Evolutionary conservation across 1,140 invertebrate species (phyloP).

Genomic region (Apis laboriosa): DNA sequence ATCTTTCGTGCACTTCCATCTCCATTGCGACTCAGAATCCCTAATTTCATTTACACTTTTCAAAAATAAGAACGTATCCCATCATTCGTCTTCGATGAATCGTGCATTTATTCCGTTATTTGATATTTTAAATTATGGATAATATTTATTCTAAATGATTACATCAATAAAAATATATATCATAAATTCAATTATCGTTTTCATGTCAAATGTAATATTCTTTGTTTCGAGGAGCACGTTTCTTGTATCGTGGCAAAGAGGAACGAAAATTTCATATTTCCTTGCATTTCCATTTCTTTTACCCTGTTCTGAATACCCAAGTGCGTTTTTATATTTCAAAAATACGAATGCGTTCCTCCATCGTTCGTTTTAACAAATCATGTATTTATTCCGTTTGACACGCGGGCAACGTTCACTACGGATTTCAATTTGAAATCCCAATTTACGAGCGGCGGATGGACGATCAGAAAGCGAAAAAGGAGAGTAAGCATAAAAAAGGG

Average conservation of each 20-base stretch:
- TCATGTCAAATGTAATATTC: no score
- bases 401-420: neutral
- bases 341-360: neutral
- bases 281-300: no score
- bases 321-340: neutral
- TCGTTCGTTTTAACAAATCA: conserved; percentile 10
- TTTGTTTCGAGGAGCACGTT: no score
- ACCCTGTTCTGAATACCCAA: neutral
- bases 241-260: no score
- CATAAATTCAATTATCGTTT: no score
- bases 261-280: no score
- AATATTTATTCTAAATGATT: no score
- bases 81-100: neutral
- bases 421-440: conserved; percentile 31
- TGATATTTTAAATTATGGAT: no score
- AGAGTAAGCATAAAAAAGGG: neutral
- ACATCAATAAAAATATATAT: no score
- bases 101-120: no score
- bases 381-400: conserved; percentile 8
- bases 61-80: no score
- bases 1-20: neutral
- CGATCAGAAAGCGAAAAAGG: neutral
- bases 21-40: neutral
- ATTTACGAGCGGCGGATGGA: conserved; percentile 9
- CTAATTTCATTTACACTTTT: no score